Conservation (phyloP, 2,797 vertebrate species). For the Siniperca scherzeri region DNA sequence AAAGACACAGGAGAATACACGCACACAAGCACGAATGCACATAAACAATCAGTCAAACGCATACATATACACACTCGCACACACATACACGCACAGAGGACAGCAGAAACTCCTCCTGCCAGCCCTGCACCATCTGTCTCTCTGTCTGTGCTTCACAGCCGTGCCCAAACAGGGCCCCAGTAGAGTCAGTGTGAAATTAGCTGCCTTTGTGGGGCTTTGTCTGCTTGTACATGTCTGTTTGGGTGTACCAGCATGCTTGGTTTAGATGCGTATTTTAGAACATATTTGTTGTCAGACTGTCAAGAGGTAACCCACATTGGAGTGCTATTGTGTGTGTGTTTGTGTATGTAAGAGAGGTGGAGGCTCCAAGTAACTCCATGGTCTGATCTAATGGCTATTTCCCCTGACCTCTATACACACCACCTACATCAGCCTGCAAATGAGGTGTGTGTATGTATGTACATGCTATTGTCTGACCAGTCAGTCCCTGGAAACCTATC, state of each 20-base stretch:
- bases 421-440: slow-evolving; percentile 55
- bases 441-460: slow-evolving; percentile 58
- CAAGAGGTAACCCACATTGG: slow-evolving; percentile 61
- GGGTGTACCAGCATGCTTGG: slow-evolving; percentile 71
- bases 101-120: slow-evolving; percentile 79
- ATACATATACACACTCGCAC: slow-evolving; percentile 49
- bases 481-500: slow-evolving; percentile 73
- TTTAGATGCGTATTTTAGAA: slow-evolving; percentile 76
- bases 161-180: slow-evolving; percentile 81
- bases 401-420: slow-evolving; percentile 61
- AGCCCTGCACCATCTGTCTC: slow-evolving; percentile 91
- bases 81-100: slow-evolving; percentile 69
- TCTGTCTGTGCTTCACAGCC: slow-evolving; percentile 83
- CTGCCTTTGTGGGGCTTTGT: slow-evolving; percentile 83
- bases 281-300: slow-evolving; percentile 77
- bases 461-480: slow-evolving; percentile 58
- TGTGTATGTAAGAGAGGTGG: slow-evolving; percentile 26
- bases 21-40: slow-evolving; percentile 39
- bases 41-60: slow-evolving; percentile 63
- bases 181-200: slow-evolving; percentile 84
- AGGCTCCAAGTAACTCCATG: slow-evolving; percentile 21
- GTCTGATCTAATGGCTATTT: slow-evolving; percentile 58
- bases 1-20: slow-evolving; percentile 61
- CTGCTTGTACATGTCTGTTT: slow-evolving; percentile 79
- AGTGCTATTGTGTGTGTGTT: slow-evolving; percentile 25